Evolutionary conservation across 2,113 vertebrate genomes (phyloP).

Genomic region (Lophura nycthemera): DNA sequence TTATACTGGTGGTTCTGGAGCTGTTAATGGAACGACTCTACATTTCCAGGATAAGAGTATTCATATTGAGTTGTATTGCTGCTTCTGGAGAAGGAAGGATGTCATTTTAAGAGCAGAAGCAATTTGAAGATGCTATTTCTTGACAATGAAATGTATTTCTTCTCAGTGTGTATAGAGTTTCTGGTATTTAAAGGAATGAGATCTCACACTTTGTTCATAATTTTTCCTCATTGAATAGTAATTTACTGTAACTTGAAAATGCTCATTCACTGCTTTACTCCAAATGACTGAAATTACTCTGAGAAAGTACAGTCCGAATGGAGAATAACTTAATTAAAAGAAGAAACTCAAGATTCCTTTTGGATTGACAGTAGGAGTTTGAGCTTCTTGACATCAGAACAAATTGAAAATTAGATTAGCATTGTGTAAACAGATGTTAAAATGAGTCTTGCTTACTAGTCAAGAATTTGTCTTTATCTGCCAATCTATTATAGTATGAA

Average conservation of each 20-base stretch:
- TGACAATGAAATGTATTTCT: background rate
- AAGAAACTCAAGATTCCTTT: background rate
- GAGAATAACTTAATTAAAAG: background rate
- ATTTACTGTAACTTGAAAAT: background rate
- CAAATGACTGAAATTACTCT: background rate
- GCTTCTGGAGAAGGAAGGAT: background rate
- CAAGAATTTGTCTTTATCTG: background rate
- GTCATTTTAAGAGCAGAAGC: background rate
- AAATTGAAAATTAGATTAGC: background rate
- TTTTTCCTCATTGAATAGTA: background rate
- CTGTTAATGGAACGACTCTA: background rate
- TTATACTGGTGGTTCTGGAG: background rate
- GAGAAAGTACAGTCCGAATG: background rate
- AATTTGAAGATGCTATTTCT: background rate
- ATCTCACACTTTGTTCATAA: background rate
- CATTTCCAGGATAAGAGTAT: background rate
- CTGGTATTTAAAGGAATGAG: background rate
- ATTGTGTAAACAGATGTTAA: background rate
- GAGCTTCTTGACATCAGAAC: background rate
- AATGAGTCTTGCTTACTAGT: background rate
- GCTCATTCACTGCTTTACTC: background rate
- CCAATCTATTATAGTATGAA: background rate
- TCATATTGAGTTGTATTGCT: background rate
- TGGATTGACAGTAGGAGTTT: background rate
- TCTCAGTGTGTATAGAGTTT: background rate